These are phyloP conservation scores for Danaus melanippus DNA, from an alignment of 1,140 invertebrate species.

Conservation along the genomic window DNA sequence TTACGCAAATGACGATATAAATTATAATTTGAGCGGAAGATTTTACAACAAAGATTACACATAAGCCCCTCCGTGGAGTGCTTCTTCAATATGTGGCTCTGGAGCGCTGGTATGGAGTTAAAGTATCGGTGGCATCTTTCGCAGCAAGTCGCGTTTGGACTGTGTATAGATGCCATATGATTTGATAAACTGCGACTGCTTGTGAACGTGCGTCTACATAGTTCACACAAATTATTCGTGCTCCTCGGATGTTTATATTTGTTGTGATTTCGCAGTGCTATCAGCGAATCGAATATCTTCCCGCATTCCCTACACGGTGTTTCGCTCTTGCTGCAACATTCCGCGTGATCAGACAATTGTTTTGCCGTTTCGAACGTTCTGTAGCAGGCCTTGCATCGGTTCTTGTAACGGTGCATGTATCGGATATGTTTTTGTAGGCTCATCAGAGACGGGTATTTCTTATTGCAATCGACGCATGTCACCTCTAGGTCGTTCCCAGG, in stretches of 20 bases:
- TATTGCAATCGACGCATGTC: slow-evolving; percentile 36
- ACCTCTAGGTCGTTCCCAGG: slow-evolving; percentile 26
- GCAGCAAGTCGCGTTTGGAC: slow-evolving; percentile 30
- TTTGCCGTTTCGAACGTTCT: slow-evolving; percentile 33
- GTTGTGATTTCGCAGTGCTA: slow-evolving; percentile 44
- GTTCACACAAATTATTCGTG: slow-evolving; percentile 32
- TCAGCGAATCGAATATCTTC: slow-evolving; percentile 36
- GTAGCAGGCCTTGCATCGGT: slow-evolving; percentile 46
- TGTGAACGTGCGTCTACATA: slow-evolving; percentile 40
- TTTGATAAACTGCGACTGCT: slow-evolving; percentile 35
- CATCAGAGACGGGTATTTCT: slow-evolving; percentile 38
- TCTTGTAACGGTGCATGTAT: slow-evolving; percentile 44
- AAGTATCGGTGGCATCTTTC: slow-evolving; percentile 33
- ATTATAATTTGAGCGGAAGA: slow-evolving; percentile 26
- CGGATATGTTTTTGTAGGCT: slow-evolving; percentile 48
- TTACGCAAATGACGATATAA: slow-evolving; percentile 31
- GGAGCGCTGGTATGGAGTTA: slow-evolving; percentile 34
- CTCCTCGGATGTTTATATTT: slow-evolving; percentile 45
- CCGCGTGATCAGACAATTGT: slow-evolving; percentile 25
- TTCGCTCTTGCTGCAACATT: slow-evolving; percentile 28
- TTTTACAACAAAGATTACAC: slow-evolving; percentile 37
- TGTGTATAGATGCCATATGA: slow-evolving; percentile 39
- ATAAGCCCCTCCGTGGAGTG: slow-evolving; percentile 27
- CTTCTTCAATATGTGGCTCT: slow-evolving; percentile 40
- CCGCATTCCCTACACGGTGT: slow-evolving; percentile 34